Evolutionary conservation across 2,113 vertebrate genomes (phyloP), one percentile per base, ranked within the genome.

Genomic region (Regulus satrapa): DNA sequence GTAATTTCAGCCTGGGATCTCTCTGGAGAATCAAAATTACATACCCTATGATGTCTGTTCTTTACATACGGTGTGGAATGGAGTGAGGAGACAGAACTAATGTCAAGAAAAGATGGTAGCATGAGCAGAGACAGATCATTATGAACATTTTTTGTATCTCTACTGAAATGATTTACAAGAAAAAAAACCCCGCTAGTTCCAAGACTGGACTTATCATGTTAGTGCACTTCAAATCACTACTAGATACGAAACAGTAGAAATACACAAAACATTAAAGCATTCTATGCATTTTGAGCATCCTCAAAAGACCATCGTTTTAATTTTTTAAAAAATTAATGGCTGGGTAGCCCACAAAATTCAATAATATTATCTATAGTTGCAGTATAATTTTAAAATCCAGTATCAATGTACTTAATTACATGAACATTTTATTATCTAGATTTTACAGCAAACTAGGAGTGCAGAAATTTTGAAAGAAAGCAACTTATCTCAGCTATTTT

Each of bases 111-210:
- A 61, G 7, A 69, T 24, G 78, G n/a, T 1, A 81, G 13, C 32
- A 63, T 3, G 1, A 77, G 64, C 17, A 26, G 23, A 54, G 8
- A 45, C 0, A 28, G 8, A 25, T 10, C 4, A 29, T 62, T 56
- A 75, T 6, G 32, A 81, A 31, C 16, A 13, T 25, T 59, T 89
- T 49, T 36, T 9, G 0, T 58, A 58, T 48, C 38, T 46, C 32
- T 67, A 34, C 25, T 2, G 1, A 79, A 80, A 80, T 19, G 2
- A 81, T 26, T 34, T 38, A 58, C 25, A 36, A 18, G 32, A 5
- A 61, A 48, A 75, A 72, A 8, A 31, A 0, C 2, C 18, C 25
- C 2, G 2, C 40, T 45, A 38, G 32, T 56, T 84, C 24, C 15
- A 31, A 45, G 45, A 40, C n/a, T 23, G 45, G 24, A 85, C 80